Base-by-base conservation (phyloP, 2,888 invertebrate genomes). In the Cacoxenus indagator region DNA sequence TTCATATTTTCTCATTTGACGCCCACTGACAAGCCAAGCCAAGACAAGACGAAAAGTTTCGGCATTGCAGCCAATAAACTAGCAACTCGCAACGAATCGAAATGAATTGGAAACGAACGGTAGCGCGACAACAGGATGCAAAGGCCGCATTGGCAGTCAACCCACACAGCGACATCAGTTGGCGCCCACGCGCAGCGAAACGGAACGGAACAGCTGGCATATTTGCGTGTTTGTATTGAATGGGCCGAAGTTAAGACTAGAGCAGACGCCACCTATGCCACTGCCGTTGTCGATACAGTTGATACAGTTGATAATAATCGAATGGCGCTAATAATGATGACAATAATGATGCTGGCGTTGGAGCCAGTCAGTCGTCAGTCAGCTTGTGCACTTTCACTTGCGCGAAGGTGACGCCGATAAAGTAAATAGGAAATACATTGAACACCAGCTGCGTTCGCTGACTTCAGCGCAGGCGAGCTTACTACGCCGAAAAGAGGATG, bases 1-100 rank as follows among this genome's bases (percentile, higher is more conserved):
- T 55, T 26, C 55, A 55, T 55, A 55, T 55, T 55, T 55, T 55
- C 27, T 19, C 55, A 55, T 27, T 26, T 55, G 55, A 55, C 55
- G 55, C 55, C 55, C 55, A 55, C 55, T n/a, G n/a, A n/a, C n/a
- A n/a, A n/a, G n/a, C n/a, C n/a, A n/a, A n/a, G n/a, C n/a, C n/a
- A n/a, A n/a, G n/a, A n/a, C n/a, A n/a, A 55, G 19, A 11, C 14
- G 55, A 26, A 55, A 55, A 55, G 27, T 11, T 55, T 55, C 24
- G 17, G 51, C 45, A 5, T 9, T n/a, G 3, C n/a, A 51, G 8
- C 1, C 9, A 51, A 1, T 19, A 6, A 24, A 14, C 55, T 55
- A 1, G 27, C 11, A 55, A 55, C 55, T 11, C 55, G n/a, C 8
- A 48, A 17, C 29, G n/a, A 9, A 27, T 17, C 26, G 8, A n/a